Base-by-base conservation (phyloP, 2,888 invertebrate genomes). In the Plagodis pulveraria region DNA sequence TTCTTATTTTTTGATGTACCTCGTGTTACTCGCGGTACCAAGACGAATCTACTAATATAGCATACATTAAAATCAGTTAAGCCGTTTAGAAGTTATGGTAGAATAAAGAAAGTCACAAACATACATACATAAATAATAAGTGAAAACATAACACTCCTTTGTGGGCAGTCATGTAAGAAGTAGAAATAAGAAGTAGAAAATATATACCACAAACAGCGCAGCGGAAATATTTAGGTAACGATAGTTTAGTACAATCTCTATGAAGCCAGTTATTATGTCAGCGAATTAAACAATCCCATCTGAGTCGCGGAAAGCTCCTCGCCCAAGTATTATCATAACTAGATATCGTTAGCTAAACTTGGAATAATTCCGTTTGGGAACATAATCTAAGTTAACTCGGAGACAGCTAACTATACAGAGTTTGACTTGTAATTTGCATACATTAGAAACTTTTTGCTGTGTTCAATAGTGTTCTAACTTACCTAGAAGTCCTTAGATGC, bases 381-480 rank as follows among this genome's bases (percentile, higher is more conserved):
- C 71, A 76, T 77, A 74, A 78, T 77, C 76, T 73, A 76, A 76
- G 70, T 72, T 66, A 65, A 70, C 73, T 73, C 68, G 60, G 69
- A 73, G 71, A 71, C 71, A 66, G 70, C 61, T 70, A 66, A 71
- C 69, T 70, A 69, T 65, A 63, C 65, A 52, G 65, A 65, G 62
- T 66, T 70, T 76, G 71, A 74, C 72, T 70, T 65, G 70, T 74
- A 72, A 77, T 78, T 77, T 78, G 69, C 77, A 77, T 77, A 72
- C 66, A 78, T 76, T 76, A 69, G 62, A 66, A 75, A 72, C 67
- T 76, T 77, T 77, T 74, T 68, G 68, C 66, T 66, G 58, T 63
- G 66, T 67, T 70, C 69, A 71, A 70, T 69, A 70, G 66, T 64
- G 60, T 45, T 41, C 45, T 33, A 43, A 63, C 54, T 63, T 67